Conservation (phyloP, 2,797 vertebrate genomes). For the Bovichtus variegatus region DNA sequence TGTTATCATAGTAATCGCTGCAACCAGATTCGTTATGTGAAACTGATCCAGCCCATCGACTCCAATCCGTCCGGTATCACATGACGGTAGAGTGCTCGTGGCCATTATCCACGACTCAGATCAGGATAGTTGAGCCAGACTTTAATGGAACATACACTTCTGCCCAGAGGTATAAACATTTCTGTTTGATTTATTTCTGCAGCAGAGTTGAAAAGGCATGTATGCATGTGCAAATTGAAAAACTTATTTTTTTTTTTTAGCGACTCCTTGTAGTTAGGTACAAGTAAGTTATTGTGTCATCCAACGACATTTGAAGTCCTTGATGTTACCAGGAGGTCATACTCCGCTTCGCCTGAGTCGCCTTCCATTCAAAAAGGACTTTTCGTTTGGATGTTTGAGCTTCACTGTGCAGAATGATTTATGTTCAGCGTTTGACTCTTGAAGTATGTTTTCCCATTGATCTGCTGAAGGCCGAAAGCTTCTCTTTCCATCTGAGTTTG, state of each 20-base stretch:
- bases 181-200: conserved; percentile 12
- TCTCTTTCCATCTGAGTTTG: no score
- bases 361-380: background rate
- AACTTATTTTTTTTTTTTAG: no score
- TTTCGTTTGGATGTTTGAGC: background rate
- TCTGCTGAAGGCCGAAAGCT: no score
- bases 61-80: conserved; percentile 34
- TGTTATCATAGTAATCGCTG: conserved; percentile 46
- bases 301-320: background rate
- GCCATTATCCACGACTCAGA: conserved; percentile 31
- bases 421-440: background rate
- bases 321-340: background rate
- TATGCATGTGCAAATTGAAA: background rate
- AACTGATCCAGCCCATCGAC: conserved; percentile 26
- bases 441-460: background rate
- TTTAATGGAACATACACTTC: conserved; percentile 25
- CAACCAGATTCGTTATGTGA: conserved; percentile 32
- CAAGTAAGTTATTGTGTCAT: background rate
- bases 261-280: background rate
- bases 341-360: background rate
- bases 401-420: background rate
- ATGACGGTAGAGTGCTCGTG: conserved; percentile 34
- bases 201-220: background rate
- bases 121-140: conserved; percentile 17
- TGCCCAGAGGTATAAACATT: conserved; percentile 14